phyloP scores from a whole-genome alignment of 1,140 invertebrate genomes.

The Procambarus clarkii region DNA sequence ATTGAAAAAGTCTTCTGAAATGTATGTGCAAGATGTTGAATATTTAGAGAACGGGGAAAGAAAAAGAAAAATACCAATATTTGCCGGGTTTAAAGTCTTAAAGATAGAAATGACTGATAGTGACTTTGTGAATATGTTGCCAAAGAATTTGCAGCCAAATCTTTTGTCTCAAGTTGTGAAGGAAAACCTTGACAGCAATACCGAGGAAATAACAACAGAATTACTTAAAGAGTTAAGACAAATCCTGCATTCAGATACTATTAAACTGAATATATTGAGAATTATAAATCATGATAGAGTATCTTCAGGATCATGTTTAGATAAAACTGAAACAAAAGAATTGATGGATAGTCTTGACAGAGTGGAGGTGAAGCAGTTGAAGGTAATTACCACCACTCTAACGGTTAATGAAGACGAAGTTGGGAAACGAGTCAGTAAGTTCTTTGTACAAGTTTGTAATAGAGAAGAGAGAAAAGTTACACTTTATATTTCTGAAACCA shows the following conservation, averaged over 20 bases:
- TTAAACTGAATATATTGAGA: slow-evolving; percentile 14
- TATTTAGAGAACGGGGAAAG: no score
- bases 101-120: no score
- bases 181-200: background rate
- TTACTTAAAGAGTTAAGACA: background rate
- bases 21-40: no score
- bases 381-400: background rate
- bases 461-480: no score
- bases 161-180: no score
- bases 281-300: slow-evolving; percentile 27
- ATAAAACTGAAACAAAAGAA: background rate
- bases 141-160: no score
- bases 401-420: background rate
- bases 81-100: no score
- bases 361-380: background rate
- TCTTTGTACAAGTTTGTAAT: no score
- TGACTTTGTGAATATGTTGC: no score
- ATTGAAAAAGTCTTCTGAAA: no score
- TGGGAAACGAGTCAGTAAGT: background rate
- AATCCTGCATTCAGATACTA: background rate
- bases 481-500: no score
- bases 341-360: background rate
- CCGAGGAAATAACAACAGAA: background rate
- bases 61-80: no score
- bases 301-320: background rate